Evolutionary conservation across 2,888 invertebrate species (phyloP).

Genomic region (Agrilus mali): DNA sequence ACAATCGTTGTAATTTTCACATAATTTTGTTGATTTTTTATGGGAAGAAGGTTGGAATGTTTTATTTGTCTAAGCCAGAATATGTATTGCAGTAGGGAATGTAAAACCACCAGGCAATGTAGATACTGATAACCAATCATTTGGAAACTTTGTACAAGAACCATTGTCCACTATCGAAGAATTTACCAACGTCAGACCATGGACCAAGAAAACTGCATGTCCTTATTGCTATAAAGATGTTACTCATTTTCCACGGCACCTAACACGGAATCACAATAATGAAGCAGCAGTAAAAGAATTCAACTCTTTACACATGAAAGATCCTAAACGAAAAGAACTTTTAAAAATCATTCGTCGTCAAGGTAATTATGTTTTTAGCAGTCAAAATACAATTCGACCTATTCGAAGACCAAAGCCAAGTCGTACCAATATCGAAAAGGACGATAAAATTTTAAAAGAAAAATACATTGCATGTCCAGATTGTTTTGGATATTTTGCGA

Average conservation of each 20-base stretch:
- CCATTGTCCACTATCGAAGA: too few species aligned
- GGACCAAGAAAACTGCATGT: conserved; percentile 11
- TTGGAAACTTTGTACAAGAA: too few species aligned
- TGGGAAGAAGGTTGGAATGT: too few species aligned
- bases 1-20: too few species aligned
- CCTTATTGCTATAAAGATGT: conserved; percentile 11
- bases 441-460: too few species aligned
- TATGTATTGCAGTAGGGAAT: too few species aligned
- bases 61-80: too few species aligned
- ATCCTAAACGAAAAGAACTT: conserved; percentile 10
- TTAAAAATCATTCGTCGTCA: conserved; percentile 6
- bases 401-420: conserved; percentile 4
- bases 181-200: conserved; percentile 1
- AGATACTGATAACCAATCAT: too few species aligned
- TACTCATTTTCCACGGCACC: conserved; percentile 12
- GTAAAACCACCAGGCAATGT: too few species aligned
- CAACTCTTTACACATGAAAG: conserved; percentile 1
- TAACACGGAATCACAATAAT: conserved; percentile 8
- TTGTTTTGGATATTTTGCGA: conserved; percentile 7
- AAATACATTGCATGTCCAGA: conserved; percentile 3
- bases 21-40: too few species aligned
- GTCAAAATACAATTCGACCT: conserved; percentile 7
- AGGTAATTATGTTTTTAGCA: conserved; percentile 6
- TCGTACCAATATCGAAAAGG: background rate
- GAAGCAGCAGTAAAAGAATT: conserved; percentile 11